phyloP scores from a whole-genome alignment of 2,797 vertebrate genomes.

The Hydrocynus forskahlii region DNA sequence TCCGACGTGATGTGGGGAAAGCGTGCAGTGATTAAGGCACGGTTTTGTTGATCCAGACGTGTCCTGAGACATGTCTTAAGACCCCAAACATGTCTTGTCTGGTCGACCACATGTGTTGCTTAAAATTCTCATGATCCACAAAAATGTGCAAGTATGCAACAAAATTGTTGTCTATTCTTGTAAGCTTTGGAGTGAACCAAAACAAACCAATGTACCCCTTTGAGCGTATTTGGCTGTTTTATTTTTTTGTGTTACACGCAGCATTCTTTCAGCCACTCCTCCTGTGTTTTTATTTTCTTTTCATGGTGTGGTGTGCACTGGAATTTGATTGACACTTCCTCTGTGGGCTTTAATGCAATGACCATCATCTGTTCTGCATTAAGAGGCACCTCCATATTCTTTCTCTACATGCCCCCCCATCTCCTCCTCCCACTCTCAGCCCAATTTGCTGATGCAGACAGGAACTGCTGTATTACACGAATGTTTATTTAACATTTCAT shows the following conservation, averaged over 20 bases:
- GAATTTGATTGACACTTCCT: slow-evolving; percentile 31
- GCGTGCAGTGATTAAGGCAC: too few relatives aligned
- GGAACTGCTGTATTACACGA: slow-evolving; percentile 3
- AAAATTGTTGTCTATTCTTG: not conserved
- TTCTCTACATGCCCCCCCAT: not conserved
- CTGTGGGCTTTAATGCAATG: slow-evolving; percentile 21
- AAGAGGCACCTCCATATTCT: slow-evolving; percentile 20
- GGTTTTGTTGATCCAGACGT: not conserved
- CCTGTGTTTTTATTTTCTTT: slow-evolving; percentile 14
- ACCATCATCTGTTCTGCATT: slow-evolving; percentile 53
- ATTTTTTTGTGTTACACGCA: not conserved
- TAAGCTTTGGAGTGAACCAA: not conserved
- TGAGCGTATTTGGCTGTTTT: not conserved
- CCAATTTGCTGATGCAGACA: slow-evolving; percentile 10
- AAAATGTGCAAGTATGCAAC: not conserved
- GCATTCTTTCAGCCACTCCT: slow-evolving; percentile 9
- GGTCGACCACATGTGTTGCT: not conserved
- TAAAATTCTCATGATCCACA: not conserved
- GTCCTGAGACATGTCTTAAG: too few relatives aligned
- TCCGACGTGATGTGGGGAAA: too few relatives aligned
- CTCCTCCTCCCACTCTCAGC: not conserved
- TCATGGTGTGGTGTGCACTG: not conserved
- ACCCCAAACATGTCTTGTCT: not conserved
- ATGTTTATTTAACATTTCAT: not conserved
- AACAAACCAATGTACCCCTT: not conserved